Evolutionary conservation across 1,140 invertebrate genomes (phyloP).

Genomic region (Papilio machaon): DNA sequence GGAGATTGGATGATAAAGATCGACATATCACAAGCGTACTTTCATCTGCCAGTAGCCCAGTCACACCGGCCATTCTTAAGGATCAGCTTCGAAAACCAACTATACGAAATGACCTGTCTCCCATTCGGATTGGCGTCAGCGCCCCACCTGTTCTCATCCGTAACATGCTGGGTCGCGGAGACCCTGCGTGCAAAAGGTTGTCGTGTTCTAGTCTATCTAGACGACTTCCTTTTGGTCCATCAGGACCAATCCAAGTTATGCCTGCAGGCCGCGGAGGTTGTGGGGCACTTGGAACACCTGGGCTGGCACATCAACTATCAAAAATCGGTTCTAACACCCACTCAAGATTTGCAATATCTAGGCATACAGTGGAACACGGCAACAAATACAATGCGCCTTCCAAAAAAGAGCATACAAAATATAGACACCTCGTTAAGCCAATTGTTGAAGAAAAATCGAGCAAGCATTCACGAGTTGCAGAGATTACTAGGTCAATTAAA

Average conservation of each 20-base stretch:
- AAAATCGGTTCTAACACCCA: constrained; percentile 40
- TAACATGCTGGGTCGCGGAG: constrained; percentile 46
- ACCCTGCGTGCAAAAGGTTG: constrained; percentile 39
- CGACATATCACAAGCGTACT: constrained; percentile 39
- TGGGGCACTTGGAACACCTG: constrained; percentile 25
- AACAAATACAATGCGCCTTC: constrained; percentile 24
- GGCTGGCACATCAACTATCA: constrained; percentile 47
- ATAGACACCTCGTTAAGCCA: constrained; percentile 2
- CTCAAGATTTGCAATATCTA: constrained; percentile 48
- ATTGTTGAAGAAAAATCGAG: not conserved
- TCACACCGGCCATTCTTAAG: too few species aligned
- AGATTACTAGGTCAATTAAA: constrained; percentile 50
- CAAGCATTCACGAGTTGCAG: not conserved
- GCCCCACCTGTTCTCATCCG: constrained; percentile 33
- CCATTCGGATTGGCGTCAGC: too few species aligned
- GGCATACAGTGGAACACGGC: constrained; percentile 53
- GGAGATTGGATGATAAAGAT: constrained; percentile 44
- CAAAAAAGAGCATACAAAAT: constrained; percentile 2
- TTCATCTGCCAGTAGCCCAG: too few species aligned
- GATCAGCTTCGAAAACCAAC: too few species aligned
- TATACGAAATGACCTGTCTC: too few species aligned
- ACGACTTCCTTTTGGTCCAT: constrained; percentile 46
- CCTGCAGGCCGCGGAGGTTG: constrained; percentile 36
- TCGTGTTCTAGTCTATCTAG: constrained; percentile 37
- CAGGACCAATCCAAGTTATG: constrained; percentile 14